Conservation (phyloP, 2,888 invertebrate genomes). For the Rosalia funebris region DNA sequence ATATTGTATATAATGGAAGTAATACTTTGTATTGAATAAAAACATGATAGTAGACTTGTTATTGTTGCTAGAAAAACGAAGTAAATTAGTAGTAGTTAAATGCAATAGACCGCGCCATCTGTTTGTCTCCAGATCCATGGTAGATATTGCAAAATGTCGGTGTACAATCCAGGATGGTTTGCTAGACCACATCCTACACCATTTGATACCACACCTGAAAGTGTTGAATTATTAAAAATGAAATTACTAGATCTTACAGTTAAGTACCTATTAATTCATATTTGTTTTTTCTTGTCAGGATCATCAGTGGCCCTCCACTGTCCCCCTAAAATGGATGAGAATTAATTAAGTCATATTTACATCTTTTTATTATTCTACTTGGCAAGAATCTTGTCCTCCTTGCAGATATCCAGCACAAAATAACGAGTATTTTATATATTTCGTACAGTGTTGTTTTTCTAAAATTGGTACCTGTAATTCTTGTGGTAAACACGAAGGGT, state of each 20-base stretch:
- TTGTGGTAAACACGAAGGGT: slow-evolving; percentile 18
- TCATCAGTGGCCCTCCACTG: slow-evolving; percentile 21
- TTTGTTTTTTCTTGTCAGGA: slow-evolving; percentile 3
- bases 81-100: not conserved
- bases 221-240: not conserved
- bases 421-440: not conserved
- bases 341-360: too few relatives aligned
- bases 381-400: slow-evolving; percentile 19
- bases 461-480: slow-evolving; percentile 20
- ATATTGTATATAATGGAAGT: not conserved
- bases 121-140: slow-evolving; percentile 29
- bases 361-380: slow-evolving; percentile 6
- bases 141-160: slow-evolving; percentile 9
- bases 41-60: too few relatives aligned
- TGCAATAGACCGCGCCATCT: slow-evolving; percentile 25
- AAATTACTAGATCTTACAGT: not conserved
- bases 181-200: slow-evolving; percentile 24
- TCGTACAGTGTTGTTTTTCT: not conserved
- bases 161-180: slow-evolving; percentile 19
- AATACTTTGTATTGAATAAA: not conserved
- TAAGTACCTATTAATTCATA: slow-evolving; percentile 22
- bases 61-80: too few relatives aligned
- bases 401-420: slow-evolving; percentile 24
- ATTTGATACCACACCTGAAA: slow-evolving; percentile 24
- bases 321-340: slow-evolving; percentile 16